phyloP scores from a whole-genome alignment of 30 jellyfish, hydroid and myxozoan species.

The Aurelia sp. region DNA sequence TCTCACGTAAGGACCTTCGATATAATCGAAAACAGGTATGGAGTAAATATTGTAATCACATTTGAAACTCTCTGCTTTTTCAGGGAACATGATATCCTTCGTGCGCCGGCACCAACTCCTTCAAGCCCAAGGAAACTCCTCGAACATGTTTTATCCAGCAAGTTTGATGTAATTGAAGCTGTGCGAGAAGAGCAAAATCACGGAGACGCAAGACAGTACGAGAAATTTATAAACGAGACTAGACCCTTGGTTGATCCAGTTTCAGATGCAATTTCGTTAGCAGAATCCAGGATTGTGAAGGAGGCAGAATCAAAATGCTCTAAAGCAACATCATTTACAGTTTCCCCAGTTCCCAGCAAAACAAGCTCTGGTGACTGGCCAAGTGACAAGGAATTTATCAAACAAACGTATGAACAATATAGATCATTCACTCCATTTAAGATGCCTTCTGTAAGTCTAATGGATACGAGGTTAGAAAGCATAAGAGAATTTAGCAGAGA shows the following conservation, averaged over 20 bases:
- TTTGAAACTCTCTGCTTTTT: not conserved
- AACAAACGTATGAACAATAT: slow-evolving; percentile 70
- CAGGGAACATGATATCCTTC: slow-evolving; percentile 39
- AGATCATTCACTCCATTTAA: slow-evolving; percentile 76
- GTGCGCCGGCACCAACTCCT: slow-evolving; percentile 64
- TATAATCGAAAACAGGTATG: too few species aligned
- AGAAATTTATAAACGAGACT: not conserved
- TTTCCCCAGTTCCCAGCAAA: slow-evolving; percentile 58
- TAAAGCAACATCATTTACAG: not conserved
- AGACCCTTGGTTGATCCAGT: not conserved
- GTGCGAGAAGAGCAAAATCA: slow-evolving; percentile 25
- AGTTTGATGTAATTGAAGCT: slow-evolving; percentile 16
- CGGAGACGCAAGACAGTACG: not conserved
- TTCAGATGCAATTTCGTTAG: not conserved
- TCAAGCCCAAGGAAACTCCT: slow-evolving; percentile 17
- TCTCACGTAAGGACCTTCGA: too few species aligned
- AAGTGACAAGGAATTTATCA: slow-evolving; percentile 66
- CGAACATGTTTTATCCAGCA: not conserved
- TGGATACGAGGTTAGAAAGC: slow-evolving; percentile 31
- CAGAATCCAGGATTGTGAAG: not conserved
- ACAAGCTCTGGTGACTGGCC: slow-evolving; percentile 62
- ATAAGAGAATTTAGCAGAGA: slow-evolving; percentile 61
- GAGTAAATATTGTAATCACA: not conserved
- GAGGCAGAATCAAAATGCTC: not conserved
- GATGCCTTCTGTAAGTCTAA: slow-evolving; percentile 30